These are phyloP conservation scores for Oriolus oriolus DNA, from an alignment of 2,113 vertebrate species.

Conservation along the genomic window DNA sequence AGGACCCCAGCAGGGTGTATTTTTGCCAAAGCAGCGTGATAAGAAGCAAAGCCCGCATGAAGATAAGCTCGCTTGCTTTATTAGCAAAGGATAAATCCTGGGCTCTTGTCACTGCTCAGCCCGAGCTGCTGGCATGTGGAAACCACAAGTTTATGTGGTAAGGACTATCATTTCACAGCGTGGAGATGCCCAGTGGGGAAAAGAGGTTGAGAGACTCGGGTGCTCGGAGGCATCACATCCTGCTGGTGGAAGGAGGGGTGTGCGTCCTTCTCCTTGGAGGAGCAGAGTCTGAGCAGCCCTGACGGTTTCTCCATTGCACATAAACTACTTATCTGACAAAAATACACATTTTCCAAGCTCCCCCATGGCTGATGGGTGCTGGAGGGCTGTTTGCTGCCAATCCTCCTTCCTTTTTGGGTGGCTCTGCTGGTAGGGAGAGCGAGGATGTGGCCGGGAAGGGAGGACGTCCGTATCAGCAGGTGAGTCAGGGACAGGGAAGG, in stretches of 20 bases:
- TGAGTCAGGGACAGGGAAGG: neutral
- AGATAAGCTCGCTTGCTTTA: neutral
- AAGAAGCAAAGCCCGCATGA: accelerated
- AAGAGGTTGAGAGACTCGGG: neutral
- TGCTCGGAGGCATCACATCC: neutral
- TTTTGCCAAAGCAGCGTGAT: neutral
- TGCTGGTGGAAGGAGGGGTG: neutral
- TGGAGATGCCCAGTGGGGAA: neutral
- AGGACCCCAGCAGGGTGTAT: accelerated
- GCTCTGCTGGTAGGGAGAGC: neutral
- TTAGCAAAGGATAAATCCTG: neutral
- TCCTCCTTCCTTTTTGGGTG: neutral
- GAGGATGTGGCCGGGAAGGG: neutral
- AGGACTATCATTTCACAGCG: neutral
- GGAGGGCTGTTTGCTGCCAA: neutral
- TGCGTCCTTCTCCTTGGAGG: neutral
- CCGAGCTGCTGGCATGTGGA: neutral
- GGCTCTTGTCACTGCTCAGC: neutral
- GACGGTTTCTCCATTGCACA: neutral
- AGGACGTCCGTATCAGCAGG: neutral
- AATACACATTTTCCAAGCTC: neutral
- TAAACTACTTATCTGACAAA: neutral
- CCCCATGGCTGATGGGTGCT: neutral
- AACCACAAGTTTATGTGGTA: neutral
- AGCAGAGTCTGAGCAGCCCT: neutral